A percentile compares a stretch with the other conserved stretches of the same genome.
Conservation (phyloP, 2,888 invertebrate genomes). For the Drosophila sordidula region DNA sequence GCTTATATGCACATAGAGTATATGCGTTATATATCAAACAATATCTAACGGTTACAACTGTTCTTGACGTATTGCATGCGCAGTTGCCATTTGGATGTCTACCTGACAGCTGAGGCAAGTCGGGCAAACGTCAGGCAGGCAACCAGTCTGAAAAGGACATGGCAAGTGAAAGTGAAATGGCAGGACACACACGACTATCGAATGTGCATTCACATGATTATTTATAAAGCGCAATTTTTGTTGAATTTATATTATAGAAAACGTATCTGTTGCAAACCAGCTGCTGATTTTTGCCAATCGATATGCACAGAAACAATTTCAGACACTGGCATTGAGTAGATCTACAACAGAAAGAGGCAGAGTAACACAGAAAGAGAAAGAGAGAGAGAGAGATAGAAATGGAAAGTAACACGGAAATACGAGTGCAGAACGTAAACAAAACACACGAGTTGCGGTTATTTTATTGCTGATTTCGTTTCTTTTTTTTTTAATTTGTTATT, state of each 20-base stretch:
- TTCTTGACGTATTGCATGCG: slow-evolving; percentile 79
- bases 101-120: slow-evolving; percentile 62
- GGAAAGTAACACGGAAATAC: slow-evolving; percentile 35
- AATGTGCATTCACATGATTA: slow-evolving; percentile 16
- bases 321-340: slow-evolving; percentile 62
- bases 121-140: slow-evolving; percentile 24
- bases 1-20: slow-evolving; percentile 9
- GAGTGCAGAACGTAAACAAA: slow-evolving; percentile 62
- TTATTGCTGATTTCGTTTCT: slow-evolving; percentile 52
- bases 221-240: slow-evolving; percentile 5
- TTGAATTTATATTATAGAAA: slow-evolving; percentile 13
- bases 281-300: slow-evolving; percentile 74
- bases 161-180: slow-evolving; percentile 66
- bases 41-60: slow-evolving; percentile 65
- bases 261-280: slow-evolving; percentile 61
- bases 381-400: slow-evolving; percentile 35
- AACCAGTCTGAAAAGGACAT: slow-evolving; percentile 18
- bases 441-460: slow-evolving; percentile 73
- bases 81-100: slow-evolving; percentile 74
- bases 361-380: neutral
- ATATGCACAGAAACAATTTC: slow-evolving; percentile 53
- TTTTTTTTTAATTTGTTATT: slow-evolving; percentile 61
- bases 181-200: slow-evolving; percentile 24
- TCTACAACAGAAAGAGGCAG: slow-evolving; percentile 32
- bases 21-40: slow-evolving; percentile 28